These are phyloP conservation scores for Myotis findleyi DNA, from an alignment of 2,797 vertebrate genomes.

Conservation along the genomic window DNA sequence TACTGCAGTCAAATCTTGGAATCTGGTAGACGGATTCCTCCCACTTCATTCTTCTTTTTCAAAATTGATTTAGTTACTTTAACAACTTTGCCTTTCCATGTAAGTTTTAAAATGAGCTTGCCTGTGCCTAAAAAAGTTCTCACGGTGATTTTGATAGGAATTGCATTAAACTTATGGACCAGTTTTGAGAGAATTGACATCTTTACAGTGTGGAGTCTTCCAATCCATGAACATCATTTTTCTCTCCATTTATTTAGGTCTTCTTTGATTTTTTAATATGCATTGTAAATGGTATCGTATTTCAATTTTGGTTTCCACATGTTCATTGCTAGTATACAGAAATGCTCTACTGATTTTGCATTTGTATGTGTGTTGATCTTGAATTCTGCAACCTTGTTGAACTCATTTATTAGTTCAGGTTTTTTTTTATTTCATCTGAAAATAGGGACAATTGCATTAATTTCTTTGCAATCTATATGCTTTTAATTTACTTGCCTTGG, in stretches of 20 bases:
- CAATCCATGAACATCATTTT: not conserved
- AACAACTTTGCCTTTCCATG: slow-evolving; percentile 7
- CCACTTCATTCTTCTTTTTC: not conserved
- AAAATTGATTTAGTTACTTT: not conserved
- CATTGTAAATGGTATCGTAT: not conserved
- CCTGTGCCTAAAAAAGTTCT: not conserved
- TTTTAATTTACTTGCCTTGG: not conserved
- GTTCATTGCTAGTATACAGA: not conserved
- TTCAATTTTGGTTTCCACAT: not conserved
- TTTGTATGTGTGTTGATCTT: not conserved
- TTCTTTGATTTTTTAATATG: slow-evolving; percentile 1
- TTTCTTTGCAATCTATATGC: not conserved
- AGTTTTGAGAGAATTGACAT: not conserved
- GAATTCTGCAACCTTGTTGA: not conserved
- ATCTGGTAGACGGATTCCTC: not conserved
- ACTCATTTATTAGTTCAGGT: not conserved
- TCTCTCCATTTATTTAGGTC: not conserved
- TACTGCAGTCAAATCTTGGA: not conserved
- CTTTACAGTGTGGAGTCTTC: not conserved
- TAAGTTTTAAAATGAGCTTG: not conserved
- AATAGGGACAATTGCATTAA: not conserved
- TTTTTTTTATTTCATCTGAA: not conserved
- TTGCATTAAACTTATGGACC: not conserved
- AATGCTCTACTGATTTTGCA: not conserved
- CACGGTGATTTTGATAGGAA: not conserved